Conservation (phyloP, 2,797 vertebrate species). For the Sebastes nivosus region DNA sequence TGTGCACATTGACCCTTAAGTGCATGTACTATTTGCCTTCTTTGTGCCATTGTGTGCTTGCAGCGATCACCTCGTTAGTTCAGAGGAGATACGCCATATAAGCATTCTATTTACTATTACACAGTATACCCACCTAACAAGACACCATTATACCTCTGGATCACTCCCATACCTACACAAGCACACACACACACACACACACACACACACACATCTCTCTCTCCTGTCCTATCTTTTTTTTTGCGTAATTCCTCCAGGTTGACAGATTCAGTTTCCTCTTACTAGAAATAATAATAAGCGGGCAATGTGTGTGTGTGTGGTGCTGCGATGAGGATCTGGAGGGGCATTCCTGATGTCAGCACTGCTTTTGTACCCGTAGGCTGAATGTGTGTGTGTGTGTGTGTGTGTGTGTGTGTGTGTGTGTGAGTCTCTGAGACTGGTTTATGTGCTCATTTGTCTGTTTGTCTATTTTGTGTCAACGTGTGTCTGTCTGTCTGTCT, state of each 20-base stretch:
- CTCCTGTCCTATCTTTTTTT: background rate
- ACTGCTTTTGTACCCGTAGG: constrained; percentile 36
- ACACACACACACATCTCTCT: background rate
- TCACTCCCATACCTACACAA: background rate
- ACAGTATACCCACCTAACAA: background rate
- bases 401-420: constrained; percentile 6
- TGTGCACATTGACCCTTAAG: background rate
- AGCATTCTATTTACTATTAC: background rate
- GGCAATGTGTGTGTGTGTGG: constrained; percentile 37
- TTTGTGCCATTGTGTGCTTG: background rate
- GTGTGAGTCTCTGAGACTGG: background rate
- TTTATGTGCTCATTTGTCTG: constrained; percentile 30
- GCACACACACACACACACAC: background rate
- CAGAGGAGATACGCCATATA: background rate
- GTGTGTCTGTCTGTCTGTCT: constrained; percentile 30
- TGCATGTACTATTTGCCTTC: background rate
- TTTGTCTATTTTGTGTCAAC: constrained; percentile 4
- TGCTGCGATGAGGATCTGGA: constrained; percentile 35
- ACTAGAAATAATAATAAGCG: constrained; percentile 56
- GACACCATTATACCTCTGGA: background rate
- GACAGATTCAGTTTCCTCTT: constrained; percentile 47
- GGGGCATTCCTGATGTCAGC: constrained; percentile 61
- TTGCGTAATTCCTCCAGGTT: constrained; percentile 28
- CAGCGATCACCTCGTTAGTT: background rate
- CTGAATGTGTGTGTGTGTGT: background rate